These are phyloP conservation scores for Rhyacophila evoluta DNA, from an alignment of 2,888 invertebrate species.

Conservation along the genomic window DNA sequence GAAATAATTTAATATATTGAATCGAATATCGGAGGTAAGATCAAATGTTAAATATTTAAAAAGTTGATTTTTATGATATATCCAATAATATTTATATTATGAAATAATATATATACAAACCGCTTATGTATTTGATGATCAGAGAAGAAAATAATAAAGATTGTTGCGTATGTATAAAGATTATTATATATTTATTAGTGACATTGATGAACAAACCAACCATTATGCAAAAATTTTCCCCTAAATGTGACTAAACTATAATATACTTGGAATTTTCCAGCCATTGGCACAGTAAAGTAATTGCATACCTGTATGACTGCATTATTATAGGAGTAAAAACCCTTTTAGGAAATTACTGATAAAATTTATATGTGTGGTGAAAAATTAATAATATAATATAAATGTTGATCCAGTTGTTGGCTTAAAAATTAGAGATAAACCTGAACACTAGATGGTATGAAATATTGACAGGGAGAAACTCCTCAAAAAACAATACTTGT, in stretches of 20 bases:
- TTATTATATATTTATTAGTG: not conserved
- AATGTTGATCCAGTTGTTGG: constrained; percentile 10
- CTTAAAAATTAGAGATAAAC: not conserved
- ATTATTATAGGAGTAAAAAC: not conserved
- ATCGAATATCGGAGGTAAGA: not conserved
- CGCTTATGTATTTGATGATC: constrained; percentile 22
- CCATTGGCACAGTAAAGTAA: not conserved
- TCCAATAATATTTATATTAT: constrained; percentile 11
- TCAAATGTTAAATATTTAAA: constrained; percentile 13
- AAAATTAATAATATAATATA: not conserved
- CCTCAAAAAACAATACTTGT: not conserved
- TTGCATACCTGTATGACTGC: not conserved
- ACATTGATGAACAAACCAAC: not conserved
- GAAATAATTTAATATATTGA: not conserved
- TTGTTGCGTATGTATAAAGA: constrained; percentile 21
- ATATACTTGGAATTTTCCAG: no score
- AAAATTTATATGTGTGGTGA: not conserved
- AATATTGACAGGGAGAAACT: not conserved
- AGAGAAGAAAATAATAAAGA: constrained; percentile 20
- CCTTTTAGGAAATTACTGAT: not conserved
- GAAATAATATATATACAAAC: not conserved
- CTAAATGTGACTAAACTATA: not conserved
- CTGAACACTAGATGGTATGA: not conserved
- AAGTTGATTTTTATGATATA: constrained; percentile 28
- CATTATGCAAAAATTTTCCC: not conserved